phyloP scores from a whole-genome alignment of 2,888 invertebrate species.

The Gortyna flavago region DNA sequence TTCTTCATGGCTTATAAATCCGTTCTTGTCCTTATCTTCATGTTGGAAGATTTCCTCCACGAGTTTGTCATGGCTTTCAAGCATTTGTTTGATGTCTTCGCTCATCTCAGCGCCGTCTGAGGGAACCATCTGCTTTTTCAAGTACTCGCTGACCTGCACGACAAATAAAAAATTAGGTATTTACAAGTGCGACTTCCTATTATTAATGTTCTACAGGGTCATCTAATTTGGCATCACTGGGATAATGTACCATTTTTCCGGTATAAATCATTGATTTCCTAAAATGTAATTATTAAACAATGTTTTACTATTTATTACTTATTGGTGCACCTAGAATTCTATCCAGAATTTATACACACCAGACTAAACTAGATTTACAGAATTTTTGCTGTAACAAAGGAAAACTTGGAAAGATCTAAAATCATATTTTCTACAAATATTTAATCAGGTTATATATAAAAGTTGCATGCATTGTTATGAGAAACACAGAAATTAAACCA shows the following conservation, averaged over 20 bases:
- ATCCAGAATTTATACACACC: neutral
- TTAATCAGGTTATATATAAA: neutral
- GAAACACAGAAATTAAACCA: neutral
- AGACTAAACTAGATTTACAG: too few species aligned
- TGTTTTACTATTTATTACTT: neutral
- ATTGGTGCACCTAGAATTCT: neutral
- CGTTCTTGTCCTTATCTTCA: conserved; percentile 99
- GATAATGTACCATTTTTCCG: neutral
- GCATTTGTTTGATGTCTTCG: conserved; percentile 95
- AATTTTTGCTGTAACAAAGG: neutral
- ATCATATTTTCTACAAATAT: neutral
- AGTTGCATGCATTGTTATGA: conserved; percentile 4
- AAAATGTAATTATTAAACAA: neutral
- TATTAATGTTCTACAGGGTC: neutral
- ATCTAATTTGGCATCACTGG: neutral
- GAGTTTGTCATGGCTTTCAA: conserved; percentile 97
- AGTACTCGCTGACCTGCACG: conserved; percentile 95
- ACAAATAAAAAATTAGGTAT: conserved; percentile 47
- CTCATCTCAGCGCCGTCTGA: conserved; percentile 93
- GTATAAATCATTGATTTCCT: neutral
- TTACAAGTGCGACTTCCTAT: neutral
- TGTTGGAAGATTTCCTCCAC: conserved; percentile 99
- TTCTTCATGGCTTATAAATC: conserved; percentile 98
- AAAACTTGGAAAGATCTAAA: neutral
- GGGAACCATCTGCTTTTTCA: conserved; percentile 97